Percentiles rank a stretch among this genome's conserved stretches.
Conservation (phyloP, 2,797 vertebrate species). For the Phoxinus dragarum region DNA sequence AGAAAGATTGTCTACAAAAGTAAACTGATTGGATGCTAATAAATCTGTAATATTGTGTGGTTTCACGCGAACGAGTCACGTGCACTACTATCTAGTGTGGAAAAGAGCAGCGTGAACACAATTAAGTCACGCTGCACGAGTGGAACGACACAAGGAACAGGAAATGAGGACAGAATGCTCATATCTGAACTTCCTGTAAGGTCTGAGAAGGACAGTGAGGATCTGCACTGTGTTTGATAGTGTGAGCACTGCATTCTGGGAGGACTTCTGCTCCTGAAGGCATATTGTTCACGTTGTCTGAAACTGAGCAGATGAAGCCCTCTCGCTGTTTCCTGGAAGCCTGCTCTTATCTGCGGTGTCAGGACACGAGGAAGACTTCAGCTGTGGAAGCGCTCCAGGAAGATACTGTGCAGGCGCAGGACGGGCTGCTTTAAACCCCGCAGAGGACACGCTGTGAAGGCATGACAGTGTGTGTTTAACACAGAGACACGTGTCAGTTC, state of each 20-base stretch:
- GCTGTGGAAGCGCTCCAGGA: background rate
- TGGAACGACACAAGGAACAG: background rate
- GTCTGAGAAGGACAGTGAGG: constrained; percentile 29
- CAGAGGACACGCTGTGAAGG: background rate
- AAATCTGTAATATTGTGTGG: background rate
- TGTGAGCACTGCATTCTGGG: constrained; percentile 14
- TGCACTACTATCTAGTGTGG: background rate
- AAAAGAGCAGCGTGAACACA: background rate
- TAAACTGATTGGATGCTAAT: background rate
- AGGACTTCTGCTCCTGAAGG: constrained; percentile 13
- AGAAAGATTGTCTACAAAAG: background rate
- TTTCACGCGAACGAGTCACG: background rate
- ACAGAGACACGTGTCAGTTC: background rate
- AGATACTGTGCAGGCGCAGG: background rate
- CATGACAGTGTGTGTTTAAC: background rate
- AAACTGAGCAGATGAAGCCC: constrained; percentile 33
- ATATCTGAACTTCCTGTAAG: background rate
- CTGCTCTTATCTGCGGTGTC: constrained; percentile 20
- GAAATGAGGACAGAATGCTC: background rate
- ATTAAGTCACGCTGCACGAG: background rate
- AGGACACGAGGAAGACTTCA: background rate
- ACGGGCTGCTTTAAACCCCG: constrained; percentile 7
- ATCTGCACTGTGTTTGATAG: constrained; percentile 15
- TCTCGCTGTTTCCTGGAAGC: constrained; percentile 18
- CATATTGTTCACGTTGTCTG: constrained; percentile 20